These are phyloP conservation scores for Hyperopisus bebe DNA, from an alignment of 2,113 vertebrate species.

Conservation along the genomic window DNA sequence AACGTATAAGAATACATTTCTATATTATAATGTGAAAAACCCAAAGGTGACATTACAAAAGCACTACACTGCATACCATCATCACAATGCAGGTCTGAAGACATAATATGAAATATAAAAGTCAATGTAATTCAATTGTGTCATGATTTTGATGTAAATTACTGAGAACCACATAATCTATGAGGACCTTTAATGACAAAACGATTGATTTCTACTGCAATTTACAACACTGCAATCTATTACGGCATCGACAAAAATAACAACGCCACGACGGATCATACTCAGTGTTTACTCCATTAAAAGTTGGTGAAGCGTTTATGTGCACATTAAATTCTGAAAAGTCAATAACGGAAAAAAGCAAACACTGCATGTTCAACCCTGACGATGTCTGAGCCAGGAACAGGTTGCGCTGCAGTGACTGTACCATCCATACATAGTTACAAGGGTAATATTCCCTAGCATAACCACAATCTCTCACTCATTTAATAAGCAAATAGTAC, in stretches of 20 bases:
- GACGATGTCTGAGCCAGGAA: background rate
- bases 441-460: background rate
- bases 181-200: background rate
- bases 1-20: background rate
- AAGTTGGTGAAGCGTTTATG: background rate
- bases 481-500: background rate
- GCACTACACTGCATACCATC: background rate
- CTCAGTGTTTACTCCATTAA: background rate
- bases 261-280: background rate
- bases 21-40: background rate
- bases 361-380: background rate
- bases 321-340: background rate
- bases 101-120: background rate
- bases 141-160: background rate
- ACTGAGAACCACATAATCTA: background rate
- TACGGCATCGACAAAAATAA: background rate
- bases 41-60: background rate
- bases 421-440: background rate
- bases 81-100: background rate
- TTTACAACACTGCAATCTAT: background rate
- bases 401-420: background rate
- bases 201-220: background rate
- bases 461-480: background rate
- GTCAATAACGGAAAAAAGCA: background rate
- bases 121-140: background rate